Evolutionary conservation across 2,113 vertebrate species (phyloP).

Genomic region (Megaceryle torquata): DNA sequence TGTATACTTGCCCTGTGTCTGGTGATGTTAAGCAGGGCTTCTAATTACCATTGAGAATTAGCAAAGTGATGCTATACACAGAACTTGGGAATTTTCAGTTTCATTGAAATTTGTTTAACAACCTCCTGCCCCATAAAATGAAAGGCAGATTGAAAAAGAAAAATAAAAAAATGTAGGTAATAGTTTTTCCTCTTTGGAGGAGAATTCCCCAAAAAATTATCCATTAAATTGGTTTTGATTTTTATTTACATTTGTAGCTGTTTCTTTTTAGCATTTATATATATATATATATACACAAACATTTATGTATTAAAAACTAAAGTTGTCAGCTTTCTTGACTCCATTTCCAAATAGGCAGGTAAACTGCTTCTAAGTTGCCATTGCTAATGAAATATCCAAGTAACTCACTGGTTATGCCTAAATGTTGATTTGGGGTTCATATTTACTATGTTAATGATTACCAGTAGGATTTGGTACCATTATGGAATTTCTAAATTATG

Average conservation of each 20-base stretch:
- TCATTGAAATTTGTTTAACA: not conserved
- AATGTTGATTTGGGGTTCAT: not conserved
- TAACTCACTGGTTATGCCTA: not conserved
- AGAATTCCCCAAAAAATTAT: not conserved
- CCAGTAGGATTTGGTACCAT: not conserved
- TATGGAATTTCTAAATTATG: not conserved
- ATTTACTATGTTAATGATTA: not conserved
- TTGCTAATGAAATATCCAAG: not conserved
- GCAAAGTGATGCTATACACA: not conserved
- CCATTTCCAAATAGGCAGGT: not conserved
- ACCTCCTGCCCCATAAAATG: not conserved
- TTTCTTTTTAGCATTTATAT: not conserved
- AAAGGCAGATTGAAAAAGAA: not conserved
- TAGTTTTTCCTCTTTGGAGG: not conserved
- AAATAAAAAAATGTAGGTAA: not conserved
- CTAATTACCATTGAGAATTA: not conserved
- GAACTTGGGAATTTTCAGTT: not conserved
- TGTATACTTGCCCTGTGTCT: not conserved
- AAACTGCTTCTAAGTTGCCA: not conserved
- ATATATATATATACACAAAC: not conserved
- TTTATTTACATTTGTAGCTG: not conserved
- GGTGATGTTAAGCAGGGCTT: slow-evolving; percentile 11
- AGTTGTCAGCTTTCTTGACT: not conserved
- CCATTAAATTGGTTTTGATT: not conserved
- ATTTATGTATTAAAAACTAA: not conserved